These are phyloP conservation scores for Onthophagus sagittarius DNA, from an alignment of 2,888 invertebrate species.

Conservation along the genomic window DNA sequence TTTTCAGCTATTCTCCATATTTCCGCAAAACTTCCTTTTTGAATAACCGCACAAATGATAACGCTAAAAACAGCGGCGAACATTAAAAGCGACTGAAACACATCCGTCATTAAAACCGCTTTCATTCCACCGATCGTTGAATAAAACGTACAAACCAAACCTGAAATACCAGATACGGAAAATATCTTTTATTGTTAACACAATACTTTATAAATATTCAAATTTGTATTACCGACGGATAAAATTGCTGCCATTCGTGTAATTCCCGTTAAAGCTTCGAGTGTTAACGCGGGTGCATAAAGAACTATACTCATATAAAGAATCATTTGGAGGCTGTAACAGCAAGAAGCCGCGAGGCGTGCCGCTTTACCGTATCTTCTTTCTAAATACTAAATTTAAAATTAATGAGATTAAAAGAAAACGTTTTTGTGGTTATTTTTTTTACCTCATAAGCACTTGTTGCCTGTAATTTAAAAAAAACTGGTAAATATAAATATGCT, in stretches of 20 bases:
- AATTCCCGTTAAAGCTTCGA: slow-evolving; percentile 82
- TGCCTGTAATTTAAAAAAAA: slow-evolving; percentile 77
- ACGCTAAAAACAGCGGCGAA: slow-evolving; percentile 77
- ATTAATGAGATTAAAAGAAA: slow-evolving; percentile 1
- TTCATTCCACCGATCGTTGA: slow-evolving; percentile 89
- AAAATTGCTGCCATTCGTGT: slow-evolving; percentile 69
- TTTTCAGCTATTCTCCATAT: slow-evolving; percentile 69
- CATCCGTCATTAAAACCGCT: slow-evolving; percentile 83
- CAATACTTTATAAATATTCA: neutral
- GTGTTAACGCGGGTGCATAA: slow-evolving; percentile 88
- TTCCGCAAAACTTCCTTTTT: slow-evolving; percentile 64
- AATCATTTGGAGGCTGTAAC: slow-evolving; percentile 86
- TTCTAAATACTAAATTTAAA: slow-evolving; percentile 73
- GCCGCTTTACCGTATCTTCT: slow-evolving; percentile 75
- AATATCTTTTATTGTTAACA: neutral
- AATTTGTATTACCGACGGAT: slow-evolving; percentile 51
- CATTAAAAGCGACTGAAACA: slow-evolving; percentile 83
- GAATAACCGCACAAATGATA: slow-evolving; percentile 67
- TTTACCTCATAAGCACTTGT: slow-evolving; percentile 84
- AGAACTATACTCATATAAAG: slow-evolving; percentile 88
- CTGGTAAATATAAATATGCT: slow-evolving; percentile 75
- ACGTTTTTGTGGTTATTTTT: neutral
- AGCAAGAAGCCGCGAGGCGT: slow-evolving; percentile 73
- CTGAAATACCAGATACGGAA: slow-evolving; percentile 35
- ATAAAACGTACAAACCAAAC: slow-evolving; percentile 79